Evolutionary conservation across 1,140 invertebrate genomes (phyloP), one percentile per base, ranked within the genome.

Genomic region (Panagrolaimus sp.): DNA sequence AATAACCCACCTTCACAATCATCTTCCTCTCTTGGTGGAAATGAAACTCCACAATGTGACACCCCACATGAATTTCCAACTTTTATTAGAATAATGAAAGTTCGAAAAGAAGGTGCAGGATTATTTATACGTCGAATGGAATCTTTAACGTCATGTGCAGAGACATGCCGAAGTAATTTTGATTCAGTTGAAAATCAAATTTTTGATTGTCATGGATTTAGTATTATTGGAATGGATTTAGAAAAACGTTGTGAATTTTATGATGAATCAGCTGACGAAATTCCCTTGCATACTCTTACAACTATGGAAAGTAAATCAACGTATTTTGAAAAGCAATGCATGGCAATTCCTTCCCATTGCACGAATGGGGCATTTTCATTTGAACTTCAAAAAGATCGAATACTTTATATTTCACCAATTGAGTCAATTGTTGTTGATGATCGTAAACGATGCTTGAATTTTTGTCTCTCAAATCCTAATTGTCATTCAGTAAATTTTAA

Each of bases 131-230:
- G 51, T 57, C 11, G 51, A n/a, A 57, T 57, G 51, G 51, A 57
- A 16, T 57, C 51, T 27, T 27, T 57, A 57, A 57, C 51, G 11
- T 25, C 20, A 11, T 57, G 51, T 57, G 51, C 51, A 11, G 51
- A 57, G 11, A 25, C 51, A 25, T 57, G 51, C 27, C 51, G 51
- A 25, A 27, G 20, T 16, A 57, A 57, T 57, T 27, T 57, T 11
- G 51, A 57, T 27, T 27, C 20, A 3, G 13, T 57, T 27, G 51
- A 57, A 25, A 57, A 57, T 57, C 51, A 27, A 11, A 20, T 65
- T 1, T 70, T 70, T 25, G 66, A 71, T 64, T 70, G 69, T 43
- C 67, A 63, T 8, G 69, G 69, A 31, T 70, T 70, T 51, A 23
- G 42, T 20, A 64, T 70, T 20, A 45, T 20, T 62, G 47, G 44